Conservation (phyloP, 2,888 invertebrate genomes). For the Minunthozetes semirufus region DNA sequence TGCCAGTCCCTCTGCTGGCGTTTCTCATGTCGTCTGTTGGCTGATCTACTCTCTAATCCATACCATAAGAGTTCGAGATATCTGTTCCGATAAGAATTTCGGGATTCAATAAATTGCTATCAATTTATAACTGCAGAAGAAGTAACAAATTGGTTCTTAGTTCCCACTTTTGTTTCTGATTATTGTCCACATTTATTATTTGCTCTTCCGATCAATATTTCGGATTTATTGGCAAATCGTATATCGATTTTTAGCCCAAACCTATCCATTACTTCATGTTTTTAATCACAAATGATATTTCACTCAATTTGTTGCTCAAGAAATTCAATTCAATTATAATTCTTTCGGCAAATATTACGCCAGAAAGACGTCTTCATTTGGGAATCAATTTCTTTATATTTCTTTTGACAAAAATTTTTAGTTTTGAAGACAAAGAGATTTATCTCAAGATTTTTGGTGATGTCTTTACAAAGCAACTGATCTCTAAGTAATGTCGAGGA, state of each 20-base stretch:
- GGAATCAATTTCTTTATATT: background rate
- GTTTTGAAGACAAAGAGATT: background rate
- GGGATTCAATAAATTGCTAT: slow-evolving; percentile 2
- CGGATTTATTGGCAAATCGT: background rate
- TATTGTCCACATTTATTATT: background rate
- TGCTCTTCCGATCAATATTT: background rate
- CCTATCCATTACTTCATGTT: background rate
- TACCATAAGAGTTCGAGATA: slow-evolving; percentile 43
- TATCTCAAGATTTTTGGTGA: background rate
- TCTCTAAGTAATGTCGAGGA: background rate
- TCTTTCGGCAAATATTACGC: background rate
- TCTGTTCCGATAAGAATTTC: slow-evolving; percentile 38
- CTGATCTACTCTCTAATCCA: slow-evolving; percentile 37
- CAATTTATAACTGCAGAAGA: background rate
- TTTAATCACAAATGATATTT: background rate
- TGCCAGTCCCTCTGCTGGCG: slow-evolving; percentile 18
- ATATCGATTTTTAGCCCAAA: background rate
- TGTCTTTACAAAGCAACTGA: background rate
- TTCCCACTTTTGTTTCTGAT: slow-evolving; percentile 1
- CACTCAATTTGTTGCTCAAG: background rate
- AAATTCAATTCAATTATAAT: background rate
- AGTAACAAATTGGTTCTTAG: slow-evolving; percentile 7
- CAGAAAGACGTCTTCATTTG: background rate
- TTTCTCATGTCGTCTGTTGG: slow-evolving; percentile 27
- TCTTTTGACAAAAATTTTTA: background rate